Conservation (phyloP, 2,113 vertebrate genomes). For the Cryptomyrus ogoouensis region DNA sequence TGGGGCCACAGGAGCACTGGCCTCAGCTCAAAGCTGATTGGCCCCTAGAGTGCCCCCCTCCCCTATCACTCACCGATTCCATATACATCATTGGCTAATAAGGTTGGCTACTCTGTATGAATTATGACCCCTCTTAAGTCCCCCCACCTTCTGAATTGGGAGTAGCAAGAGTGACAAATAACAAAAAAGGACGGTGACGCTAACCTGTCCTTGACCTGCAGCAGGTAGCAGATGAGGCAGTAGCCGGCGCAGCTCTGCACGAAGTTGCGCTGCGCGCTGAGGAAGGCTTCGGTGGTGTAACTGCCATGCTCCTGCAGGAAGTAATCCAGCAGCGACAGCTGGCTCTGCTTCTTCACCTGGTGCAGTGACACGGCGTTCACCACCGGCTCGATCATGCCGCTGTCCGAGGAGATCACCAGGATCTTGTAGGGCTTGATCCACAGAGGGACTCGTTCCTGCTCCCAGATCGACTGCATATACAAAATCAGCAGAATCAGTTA, state of each 20-base stretch:
- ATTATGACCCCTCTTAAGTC: not conserved
- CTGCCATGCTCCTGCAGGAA: slow-evolving; percentile 87
- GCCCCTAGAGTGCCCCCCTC: not conserved
- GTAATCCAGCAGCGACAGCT: slow-evolving; percentile 84
- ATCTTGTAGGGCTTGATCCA: slow-evolving; percentile 97
- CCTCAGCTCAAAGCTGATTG: not conserved
- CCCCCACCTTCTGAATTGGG: not conserved
- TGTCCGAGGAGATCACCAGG: slow-evolving; percentile 87
- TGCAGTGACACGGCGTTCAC: slow-evolving; percentile 91
- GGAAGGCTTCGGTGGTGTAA: slow-evolving; percentile 78
- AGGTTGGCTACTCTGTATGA: not conserved
- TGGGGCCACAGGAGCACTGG: not conserved
- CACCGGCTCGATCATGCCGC: slow-evolving; percentile 93
- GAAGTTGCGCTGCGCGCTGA: slow-evolving; percentile 84
- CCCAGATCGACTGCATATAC: slow-evolving; percentile 74
- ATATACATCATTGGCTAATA: not conserved
- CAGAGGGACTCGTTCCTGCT: slow-evolving; percentile 82
- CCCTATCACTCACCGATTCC: not conserved
- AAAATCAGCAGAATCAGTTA: not conserved
- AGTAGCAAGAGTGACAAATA: not conserved
- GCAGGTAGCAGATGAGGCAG: slow-evolving; percentile 88
- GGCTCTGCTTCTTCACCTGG: slow-evolving; percentile 93
- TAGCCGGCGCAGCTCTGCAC: slow-evolving; percentile 89
- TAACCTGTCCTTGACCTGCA: slow-evolving; percentile 94
- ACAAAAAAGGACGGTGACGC: not conserved